phyloP scores from a whole-genome alignment of 2,113 vertebrate species.

The Sisor rabdophorus region DNA sequence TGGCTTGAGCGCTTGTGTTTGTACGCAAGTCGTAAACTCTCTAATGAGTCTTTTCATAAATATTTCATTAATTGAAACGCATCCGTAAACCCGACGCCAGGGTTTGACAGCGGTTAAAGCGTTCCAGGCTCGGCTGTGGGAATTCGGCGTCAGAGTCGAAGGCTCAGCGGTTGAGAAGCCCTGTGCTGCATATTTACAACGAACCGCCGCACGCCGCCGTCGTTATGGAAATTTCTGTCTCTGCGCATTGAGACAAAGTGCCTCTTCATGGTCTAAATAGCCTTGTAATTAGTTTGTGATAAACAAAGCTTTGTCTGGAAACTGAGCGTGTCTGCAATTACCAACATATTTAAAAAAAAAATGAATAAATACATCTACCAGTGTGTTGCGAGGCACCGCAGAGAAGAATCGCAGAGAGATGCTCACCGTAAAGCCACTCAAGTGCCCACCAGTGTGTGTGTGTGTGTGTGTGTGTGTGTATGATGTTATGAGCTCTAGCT shows the following conservation, averaged over 20 bases:
- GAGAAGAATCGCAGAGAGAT: not conserved
- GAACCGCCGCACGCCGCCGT: not conserved
- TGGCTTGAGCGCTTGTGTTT: conserved; percentile 34
- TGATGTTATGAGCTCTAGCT: conserved; percentile 40
- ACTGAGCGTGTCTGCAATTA: conserved; percentile 12
- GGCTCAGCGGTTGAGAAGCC: conserved; percentile 10
- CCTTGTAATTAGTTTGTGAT: conserved; percentile 40
- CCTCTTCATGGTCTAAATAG: conserved; percentile 45
- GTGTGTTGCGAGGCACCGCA: conserved; percentile 13
- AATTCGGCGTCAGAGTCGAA: not conserved
- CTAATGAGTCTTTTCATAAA: conserved; percentile 47
- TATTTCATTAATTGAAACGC: conserved; percentile 46
- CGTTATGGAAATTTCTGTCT: conserved; percentile 43
- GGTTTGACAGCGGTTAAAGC: conserved; percentile 32
- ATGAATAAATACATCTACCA: conserved; percentile 4
- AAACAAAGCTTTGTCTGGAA: conserved; percentile 37
- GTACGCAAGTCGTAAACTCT: conserved; percentile 34
- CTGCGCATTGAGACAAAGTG: conserved; percentile 40
- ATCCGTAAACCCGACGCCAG: conserved; percentile 36
- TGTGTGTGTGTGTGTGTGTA: not conserved
- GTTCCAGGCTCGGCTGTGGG: not conserved
- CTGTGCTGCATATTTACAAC: conserved; percentile 17
- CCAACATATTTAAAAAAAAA: conserved; percentile 9
- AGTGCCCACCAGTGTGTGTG: conserved; percentile 13
- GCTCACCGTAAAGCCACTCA: not conserved